A percentile compares a stretch with the other conserved stretches of the same genome.
These are phyloP conservation scores for Tachina fera DNA, from an alignment of 2,888 invertebrate genomes.

Conservation along the genomic window DNA sequence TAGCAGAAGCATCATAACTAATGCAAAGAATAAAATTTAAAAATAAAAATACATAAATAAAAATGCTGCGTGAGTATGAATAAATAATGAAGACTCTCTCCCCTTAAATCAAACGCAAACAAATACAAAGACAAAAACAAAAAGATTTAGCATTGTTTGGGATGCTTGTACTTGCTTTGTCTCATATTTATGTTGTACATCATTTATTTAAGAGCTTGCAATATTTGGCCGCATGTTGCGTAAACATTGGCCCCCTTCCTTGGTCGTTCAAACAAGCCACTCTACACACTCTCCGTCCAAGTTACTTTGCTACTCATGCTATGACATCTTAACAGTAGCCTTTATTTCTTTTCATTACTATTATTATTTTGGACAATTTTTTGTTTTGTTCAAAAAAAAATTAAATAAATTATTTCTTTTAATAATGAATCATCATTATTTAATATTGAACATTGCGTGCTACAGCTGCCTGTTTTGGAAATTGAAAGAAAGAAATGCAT, in stretches of 20 bases:
- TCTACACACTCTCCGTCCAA: neutral
- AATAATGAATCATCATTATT: conserved; percentile 64
- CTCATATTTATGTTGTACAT: neutral
- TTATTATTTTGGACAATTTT: conserved; percentile 45
- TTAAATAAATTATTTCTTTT: conserved; percentile 44
- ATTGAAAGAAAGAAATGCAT: conserved; percentile 23
- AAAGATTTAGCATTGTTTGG: neutral
- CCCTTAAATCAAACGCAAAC: neutral
- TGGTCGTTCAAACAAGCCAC: conserved; percentile 25
- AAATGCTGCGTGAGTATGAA: conserved; percentile 42
- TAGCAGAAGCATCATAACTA: neutral
- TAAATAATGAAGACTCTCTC: conserved; percentile 33
- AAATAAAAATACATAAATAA: too few relatives aligned
- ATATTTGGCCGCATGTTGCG: conserved; percentile 62
- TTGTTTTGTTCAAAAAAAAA: conserved; percentile 22
- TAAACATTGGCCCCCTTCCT: conserved; percentile 52
- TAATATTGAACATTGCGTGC: conserved; percentile 62
- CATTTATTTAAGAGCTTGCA: conserved; percentile 4
- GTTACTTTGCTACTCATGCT: neutral
- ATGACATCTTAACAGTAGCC: conserved; percentile 49
- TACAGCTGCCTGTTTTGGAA: conserved; percentile 63
- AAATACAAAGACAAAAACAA: neutral
- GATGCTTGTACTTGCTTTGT: neutral
- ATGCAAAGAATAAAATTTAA: conserved; percentile 15
- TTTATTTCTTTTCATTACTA: conserved; percentile 1